These are phyloP conservation scores for Sinocyclocheilus maitianheensis DNA, from an alignment of 2,113 vertebrate genomes.

Conservation along the genomic window DNA sequence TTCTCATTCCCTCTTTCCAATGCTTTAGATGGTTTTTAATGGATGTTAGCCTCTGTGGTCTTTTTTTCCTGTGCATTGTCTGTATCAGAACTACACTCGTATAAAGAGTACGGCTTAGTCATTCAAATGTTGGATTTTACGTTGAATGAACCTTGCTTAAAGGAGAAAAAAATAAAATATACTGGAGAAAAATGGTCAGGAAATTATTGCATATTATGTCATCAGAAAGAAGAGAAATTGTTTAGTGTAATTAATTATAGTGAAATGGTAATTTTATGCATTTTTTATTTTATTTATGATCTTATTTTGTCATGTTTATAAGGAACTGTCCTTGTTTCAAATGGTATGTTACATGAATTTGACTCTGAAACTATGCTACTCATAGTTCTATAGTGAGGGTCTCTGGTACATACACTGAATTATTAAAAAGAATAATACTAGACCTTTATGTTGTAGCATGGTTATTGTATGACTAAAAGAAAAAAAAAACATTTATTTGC, in stretches of 20 bases:
- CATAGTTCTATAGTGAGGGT: slow-evolving; percentile 81
- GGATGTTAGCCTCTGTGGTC: slow-evolving; percentile 74
- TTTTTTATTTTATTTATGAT: slow-evolving; percentile 68
- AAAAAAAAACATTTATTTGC: slow-evolving; percentile 86
- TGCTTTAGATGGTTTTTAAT: slow-evolving; percentile 71
- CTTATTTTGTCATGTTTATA: slow-evolving; percentile 72
- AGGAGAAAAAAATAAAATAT: slow-evolving; percentile 51
- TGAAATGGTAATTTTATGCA: slow-evolving; percentile 75
- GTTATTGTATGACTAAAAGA: slow-evolving; percentile 86
- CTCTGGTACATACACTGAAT: slow-evolving; percentile 79
- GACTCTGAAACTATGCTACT: slow-evolving; percentile 77
- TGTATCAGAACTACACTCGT: slow-evolving; percentile 67
- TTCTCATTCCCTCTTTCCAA: slow-evolving; percentile 43
- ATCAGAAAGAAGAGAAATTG: slow-evolving; percentile 62
- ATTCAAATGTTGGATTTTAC: slow-evolving; percentile 74
- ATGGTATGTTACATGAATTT: slow-evolving; percentile 84
- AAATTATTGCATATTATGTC: slow-evolving; percentile 61
- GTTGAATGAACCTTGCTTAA: slow-evolving; percentile 76
- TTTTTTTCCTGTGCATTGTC: slow-evolving; percentile 69
- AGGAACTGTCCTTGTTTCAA: slow-evolving; percentile 79
- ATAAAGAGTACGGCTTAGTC: slow-evolving; percentile 75
- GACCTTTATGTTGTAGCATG: slow-evolving; percentile 87
- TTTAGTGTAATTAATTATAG: slow-evolving; percentile 77
- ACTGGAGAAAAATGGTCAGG: slow-evolving; percentile 67
- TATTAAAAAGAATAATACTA: slow-evolving; percentile 74